Percentiles rank a stretch among this genome's conserved stretches.
Conservation (phyloP, 2,888 invertebrate species). For the Eupithecia insigniata region DNA sequence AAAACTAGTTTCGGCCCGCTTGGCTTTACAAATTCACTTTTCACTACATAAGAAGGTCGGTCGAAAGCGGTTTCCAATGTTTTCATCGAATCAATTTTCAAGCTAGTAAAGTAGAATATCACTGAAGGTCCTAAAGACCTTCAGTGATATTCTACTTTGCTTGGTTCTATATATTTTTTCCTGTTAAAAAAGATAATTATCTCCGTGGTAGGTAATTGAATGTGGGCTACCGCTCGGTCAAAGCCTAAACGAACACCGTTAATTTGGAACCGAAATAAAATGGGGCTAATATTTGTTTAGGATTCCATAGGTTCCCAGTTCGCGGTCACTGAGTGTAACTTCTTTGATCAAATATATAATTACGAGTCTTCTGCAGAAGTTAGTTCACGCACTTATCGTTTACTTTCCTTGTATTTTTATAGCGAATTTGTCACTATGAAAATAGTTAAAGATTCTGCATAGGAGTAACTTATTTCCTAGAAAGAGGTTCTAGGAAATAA, state of each 20-base stretch:
- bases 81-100: not conserved
- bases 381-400: constrained; percentile 14
- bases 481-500: no score
- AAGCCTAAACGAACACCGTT: constrained; percentile 44
- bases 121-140: no score
- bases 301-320: constrained; percentile 49
- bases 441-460: constrained; percentile 2
- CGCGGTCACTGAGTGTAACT: constrained; percentile 26
- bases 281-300: constrained; percentile 56
- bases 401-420: constrained; percentile 7
- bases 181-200: constrained; percentile 27
- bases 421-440: not conserved
- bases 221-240: constrained; percentile 32
- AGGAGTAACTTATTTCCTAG: not conserved
- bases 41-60: not conserved
- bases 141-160: not conserved
- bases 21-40: constrained; percentile 3
- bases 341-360: constrained; percentile 31
- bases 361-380: not conserved
- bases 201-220: constrained; percentile 31
- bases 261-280: constrained; percentile 49
- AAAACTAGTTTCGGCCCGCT: constrained; percentile 1
- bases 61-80: constrained; percentile 3
- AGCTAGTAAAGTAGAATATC: no score
- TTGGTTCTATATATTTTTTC: constrained; percentile 6